phyloP scores from a whole-genome alignment of 2,113 vertebrate species.

The Toxostoma redivivum region DNA sequence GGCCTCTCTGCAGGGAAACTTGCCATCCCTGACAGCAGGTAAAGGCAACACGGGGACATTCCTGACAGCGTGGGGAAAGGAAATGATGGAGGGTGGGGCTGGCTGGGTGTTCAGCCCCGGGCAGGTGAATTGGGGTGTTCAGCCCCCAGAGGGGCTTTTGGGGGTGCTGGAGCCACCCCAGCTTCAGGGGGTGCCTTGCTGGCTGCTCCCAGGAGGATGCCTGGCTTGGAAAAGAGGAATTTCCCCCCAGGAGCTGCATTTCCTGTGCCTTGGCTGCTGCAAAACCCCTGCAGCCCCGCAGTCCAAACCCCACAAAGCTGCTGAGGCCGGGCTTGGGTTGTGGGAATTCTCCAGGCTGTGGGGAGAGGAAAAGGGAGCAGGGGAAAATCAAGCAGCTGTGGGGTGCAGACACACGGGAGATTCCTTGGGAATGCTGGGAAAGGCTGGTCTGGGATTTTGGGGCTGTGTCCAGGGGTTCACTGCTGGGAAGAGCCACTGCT shows the following conservation, averaged over 20 bases:
- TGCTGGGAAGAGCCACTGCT: neutral
- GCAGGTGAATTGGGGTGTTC: fast-evolving
- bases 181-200: neutral
- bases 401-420: fast-evolving
- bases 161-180: neutral
- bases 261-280: neutral
- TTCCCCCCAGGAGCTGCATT: neutral
- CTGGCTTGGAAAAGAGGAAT: neutral
- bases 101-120: fast-evolving
- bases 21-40: fast-evolving
- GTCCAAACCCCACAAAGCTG: fast-evolving
- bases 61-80: fast-evolving
- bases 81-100: fast-evolving
- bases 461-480: fast-evolving
- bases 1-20: neutral
- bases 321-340: fast-evolving
- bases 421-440: neutral
- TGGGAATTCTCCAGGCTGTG: no score
- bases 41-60: no score
- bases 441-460: neutral
- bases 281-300: neutral
- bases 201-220: neutral
- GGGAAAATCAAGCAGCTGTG: fast-evolving
- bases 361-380: neutral
- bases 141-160: neutral